Conservation (phyloP, 23 tunicate species). For the Halocynthia aurantium region DNA sequence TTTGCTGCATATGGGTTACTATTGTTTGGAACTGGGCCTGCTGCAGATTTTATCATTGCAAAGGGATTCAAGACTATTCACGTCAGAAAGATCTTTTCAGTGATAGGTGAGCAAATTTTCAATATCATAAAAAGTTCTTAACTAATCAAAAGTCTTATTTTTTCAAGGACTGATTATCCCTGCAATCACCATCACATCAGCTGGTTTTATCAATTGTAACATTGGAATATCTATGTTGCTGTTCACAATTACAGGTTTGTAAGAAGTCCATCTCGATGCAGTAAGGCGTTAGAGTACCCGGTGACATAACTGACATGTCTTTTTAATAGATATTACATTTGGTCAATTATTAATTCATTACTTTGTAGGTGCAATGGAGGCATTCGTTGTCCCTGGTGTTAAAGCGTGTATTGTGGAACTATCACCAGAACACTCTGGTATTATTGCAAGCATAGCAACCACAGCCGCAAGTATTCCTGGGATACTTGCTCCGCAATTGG, state of each 20-base stretch:
- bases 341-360: background rate
- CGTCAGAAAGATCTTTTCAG: conserved; percentile 1
- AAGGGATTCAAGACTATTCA: conserved; percentile 1
- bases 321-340: too few species aligned
- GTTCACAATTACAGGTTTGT: conserved; percentile 4
- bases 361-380: conserved; percentile 9
- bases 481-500: conserved; percentile 13
- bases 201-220: conserved; percentile 2
- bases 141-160: background rate
- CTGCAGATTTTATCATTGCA: conserved; percentile 15
- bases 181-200: background rate
- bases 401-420: conserved; percentile 19
- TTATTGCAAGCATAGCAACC: conserved; percentile 1
- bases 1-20: background rate
- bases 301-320: too few species aligned
- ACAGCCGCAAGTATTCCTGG: conserved; percentile 1
- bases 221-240: background rate
- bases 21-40: background rate
- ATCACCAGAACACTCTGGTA: conserved; percentile 13
- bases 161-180: background rate
- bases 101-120: conserved; percentile 3
- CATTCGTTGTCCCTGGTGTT: conserved; percentile 16
- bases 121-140: too few species aligned
- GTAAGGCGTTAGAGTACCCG: too few species aligned
- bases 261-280: too few species aligned